These are phyloP conservation scores for Haliclona indistincta DNA, from an alignment of 37 sponge, comb jelly and placozoan species.

Conservation along the genomic window DNA sequence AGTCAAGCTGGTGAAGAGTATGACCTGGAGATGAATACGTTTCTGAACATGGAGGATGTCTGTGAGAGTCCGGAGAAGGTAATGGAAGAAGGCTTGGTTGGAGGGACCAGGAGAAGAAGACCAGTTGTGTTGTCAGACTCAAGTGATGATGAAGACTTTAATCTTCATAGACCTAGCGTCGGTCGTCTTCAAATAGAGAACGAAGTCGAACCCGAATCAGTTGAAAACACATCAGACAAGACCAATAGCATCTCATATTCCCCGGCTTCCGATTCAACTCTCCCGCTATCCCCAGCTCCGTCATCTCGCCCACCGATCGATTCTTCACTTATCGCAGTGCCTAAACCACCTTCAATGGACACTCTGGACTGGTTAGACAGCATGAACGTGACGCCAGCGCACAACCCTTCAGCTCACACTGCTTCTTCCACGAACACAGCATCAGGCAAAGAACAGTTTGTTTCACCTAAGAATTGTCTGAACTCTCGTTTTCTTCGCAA, in stretches of 20 bases:
- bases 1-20: slow-evolving; percentile 48
- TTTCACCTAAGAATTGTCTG: too few relatives aligned
- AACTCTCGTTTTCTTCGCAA: too few relatives aligned
- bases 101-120: slow-evolving; percentile 8
- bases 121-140: slow-evolving; percentile 16
- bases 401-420: not conserved
- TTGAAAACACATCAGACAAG: not conserved
- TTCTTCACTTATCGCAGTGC: slow-evolving; percentile 7
- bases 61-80: not conserved
- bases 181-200: not conserved
- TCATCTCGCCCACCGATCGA: not conserved
- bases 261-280: not conserved
- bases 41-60: slow-evolving; percentile 66
- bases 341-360: slow-evolving; percentile 51
- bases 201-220: not conserved
- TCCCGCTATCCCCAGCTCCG: not conserved
- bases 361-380: slow-evolving; percentile 70
- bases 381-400: slow-evolving; percentile 38
- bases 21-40: slow-evolving; percentile 77
- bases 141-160: slow-evolving; percentile 73
- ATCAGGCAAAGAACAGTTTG: slow-evolving; percentile 13
- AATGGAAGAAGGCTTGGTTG: not conserved
- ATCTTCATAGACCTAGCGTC: not conserved
- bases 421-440: not conserved
- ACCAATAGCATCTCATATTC: not conserved